Conservation (phyloP, 2,113 vertebrate genomes). For the Vidua chalybeata region DNA sequence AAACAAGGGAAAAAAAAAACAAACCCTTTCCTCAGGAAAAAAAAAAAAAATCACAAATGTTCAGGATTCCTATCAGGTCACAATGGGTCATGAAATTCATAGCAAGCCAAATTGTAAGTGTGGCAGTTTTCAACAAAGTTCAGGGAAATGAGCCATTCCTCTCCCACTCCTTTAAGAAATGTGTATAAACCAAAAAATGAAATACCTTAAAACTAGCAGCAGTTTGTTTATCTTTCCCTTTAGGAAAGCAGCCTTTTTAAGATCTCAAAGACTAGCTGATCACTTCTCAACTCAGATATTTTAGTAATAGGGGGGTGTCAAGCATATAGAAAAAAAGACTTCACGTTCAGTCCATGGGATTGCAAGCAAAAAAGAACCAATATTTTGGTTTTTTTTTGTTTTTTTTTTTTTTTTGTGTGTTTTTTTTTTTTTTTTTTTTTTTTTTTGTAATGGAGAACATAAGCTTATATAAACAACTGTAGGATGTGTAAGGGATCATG, state of each 20-base stretch:
- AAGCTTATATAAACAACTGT: slow-evolving; percentile 27
- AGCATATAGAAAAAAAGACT: not conserved
- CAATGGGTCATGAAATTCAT: not conserved
- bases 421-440: not conserved
- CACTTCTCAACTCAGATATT: not conserved
- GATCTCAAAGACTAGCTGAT: not conserved
- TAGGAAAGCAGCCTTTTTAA: not conserved
- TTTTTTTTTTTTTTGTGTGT: not conserved
- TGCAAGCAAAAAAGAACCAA: not conserved
- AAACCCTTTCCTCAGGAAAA: fast-evolving
- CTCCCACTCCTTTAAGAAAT: not conserved
- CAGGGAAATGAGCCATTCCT: not conserved
- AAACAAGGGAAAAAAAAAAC: not conserved
- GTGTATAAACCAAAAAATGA: not conserved
- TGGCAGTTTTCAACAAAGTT: not conserved
- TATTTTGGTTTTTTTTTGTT: not conserved
- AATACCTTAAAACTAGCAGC: not conserved
- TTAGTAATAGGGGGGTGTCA: not conserved
- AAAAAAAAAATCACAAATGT: not conserved
- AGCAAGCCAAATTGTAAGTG: not conserved
- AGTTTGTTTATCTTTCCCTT: not conserved
- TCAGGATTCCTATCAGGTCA: not conserved
- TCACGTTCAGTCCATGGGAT: not conserved
- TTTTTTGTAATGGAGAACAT: not conserved
- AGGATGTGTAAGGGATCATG: not conserved